Evolutionary conservation across 2,113 vertebrate genomes (phyloP).

Genomic region (Pangasianodon gigas): DNA sequence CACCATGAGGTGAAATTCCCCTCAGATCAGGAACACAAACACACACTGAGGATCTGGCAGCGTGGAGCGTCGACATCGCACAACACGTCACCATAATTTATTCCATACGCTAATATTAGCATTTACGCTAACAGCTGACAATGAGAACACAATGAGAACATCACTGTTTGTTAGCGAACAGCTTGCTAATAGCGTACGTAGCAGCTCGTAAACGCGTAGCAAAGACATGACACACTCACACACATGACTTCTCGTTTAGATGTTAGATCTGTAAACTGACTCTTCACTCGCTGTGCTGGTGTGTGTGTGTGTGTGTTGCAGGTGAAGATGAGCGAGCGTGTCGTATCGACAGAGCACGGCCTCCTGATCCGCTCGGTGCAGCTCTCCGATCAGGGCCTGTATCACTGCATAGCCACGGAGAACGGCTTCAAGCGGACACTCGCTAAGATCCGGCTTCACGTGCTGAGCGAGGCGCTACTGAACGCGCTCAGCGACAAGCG

Average conservation of each 20-base stretch:
- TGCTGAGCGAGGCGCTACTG: conserved; percentile 84
- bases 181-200: background rate
- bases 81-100: background rate
- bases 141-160: background rate
- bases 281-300: background rate
- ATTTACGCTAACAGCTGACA: background rate
- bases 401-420: conserved; percentile 93
- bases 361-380: conserved; percentile 89
- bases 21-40: background rate
- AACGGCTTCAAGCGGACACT: conserved; percentile 95
- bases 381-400: conserved; percentile 86
- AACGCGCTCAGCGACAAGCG: conserved; percentile 83
- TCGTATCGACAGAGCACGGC: conserved; percentile 87
- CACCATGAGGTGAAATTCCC: background rate
- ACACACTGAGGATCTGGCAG: background rate
- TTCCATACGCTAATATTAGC: background rate
- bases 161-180: background rate
- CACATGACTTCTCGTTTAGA: background rate
- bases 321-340: conserved; percentile 91
- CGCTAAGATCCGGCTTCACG: conserved; percentile 90
- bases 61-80: too few relatives aligned
- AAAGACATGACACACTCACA: background rate
- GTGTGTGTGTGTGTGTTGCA: conserved; percentile 55
- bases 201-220: background rate
- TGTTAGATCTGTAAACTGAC: background rate